A percentile compares a stretch with the other conserved stretches of the same genome.
These are phyloP conservation scores for Agrochola lota DNA, from an alignment of 2,888 invertebrate species.

Conservation along the genomic window DNA sequence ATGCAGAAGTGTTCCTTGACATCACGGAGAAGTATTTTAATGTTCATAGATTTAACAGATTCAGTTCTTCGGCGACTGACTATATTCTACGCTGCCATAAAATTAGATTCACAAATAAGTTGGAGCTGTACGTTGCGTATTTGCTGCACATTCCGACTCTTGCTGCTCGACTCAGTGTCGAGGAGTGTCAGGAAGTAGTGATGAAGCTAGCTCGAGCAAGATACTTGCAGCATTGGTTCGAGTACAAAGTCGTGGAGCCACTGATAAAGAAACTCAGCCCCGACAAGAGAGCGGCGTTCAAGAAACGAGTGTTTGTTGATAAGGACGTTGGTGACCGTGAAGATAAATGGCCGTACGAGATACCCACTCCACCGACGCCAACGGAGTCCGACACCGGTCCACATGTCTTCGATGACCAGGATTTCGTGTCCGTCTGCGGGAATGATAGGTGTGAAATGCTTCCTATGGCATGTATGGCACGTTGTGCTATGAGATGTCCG, in stretches of 20 bases:
- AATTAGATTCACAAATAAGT: conserved; percentile 72
- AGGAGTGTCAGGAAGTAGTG: conserved; percentile 75
- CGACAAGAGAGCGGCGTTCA: conserved; percentile 70
- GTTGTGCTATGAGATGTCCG: no score
- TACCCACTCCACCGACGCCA: conserved; percentile 55
- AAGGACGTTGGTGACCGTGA: conserved; percentile 71
- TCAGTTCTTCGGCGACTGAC: conserved; percentile 71
- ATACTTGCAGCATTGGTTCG: conserved; percentile 74
- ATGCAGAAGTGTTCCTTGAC: conserved; percentile 74
- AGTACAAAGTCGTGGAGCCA: conserved; percentile 76
- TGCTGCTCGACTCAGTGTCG: conserved; percentile 70
- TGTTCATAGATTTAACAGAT: conserved; percentile 40
- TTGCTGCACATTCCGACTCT: conserved; percentile 75
- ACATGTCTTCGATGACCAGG: conserved; percentile 62
- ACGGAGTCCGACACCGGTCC: not conserved
- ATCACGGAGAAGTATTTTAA: conserved; percentile 76
- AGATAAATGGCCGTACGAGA: conserved; percentile 73
- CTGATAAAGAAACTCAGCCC: conserved; percentile 72
- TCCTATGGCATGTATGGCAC: no score
- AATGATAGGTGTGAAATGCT: not conserved
- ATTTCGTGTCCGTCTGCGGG: conserved; percentile 2
- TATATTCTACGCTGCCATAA: conserved; percentile 75
- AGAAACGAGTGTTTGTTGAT: conserved; percentile 76
- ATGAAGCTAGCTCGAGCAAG: conserved; percentile 74
- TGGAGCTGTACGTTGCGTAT: conserved; percentile 75